Base-by-base conservation (phyloP, 2,113 vertebrate species). In the Trichomycterus rosablanca region DNA sequence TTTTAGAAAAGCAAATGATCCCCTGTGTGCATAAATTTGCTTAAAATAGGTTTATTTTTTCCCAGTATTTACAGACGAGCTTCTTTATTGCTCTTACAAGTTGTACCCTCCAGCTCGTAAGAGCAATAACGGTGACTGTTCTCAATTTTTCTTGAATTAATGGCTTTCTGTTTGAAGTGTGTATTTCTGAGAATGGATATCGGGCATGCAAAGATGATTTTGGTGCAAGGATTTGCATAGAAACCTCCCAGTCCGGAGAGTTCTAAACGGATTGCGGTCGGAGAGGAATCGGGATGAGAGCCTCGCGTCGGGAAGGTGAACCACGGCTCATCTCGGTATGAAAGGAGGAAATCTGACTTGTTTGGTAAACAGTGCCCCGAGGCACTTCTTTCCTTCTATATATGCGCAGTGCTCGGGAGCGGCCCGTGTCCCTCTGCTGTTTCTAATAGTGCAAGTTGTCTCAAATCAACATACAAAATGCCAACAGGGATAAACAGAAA, bases 301-400 rank as follows among this genome's bases (percentile, higher is more conserved):
- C 83, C 81, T 81, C 58, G 46, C 78, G 79, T 81, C 71, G 74
- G 64, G 73, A 78, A 82, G 82, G 81, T 83, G 81, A 84, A 83
- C 78, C 78, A 75, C 73, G 74, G 78, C 75, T 80, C 76, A 83
- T 79, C 83, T 87, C 78, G 58, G 66, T 80, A 73, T 71, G 76
- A 83, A 80, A 82, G 77, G 72, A 74, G 80, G 67, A 85, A 86
- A 88, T 88, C 81, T 73, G 77, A 81, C 83, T 86, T 85, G 84
- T 73, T 87, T 83, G 71, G 84, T 87, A 88, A 88, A 87, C 86
- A 87, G 77, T 78, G 77, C 80, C 87, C 86, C 82, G 66, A 66
- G 84, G 86, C 85, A 85, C 79, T 67, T 76, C 81, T 71, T 68
- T 40, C 40, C 32, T 75, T 82, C 78, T 76, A 71, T 78, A 74